Evolutionary conservation across 1,140 invertebrate genomes (phyloP).

Genomic region (Drosophila chauvacae): DNA sequence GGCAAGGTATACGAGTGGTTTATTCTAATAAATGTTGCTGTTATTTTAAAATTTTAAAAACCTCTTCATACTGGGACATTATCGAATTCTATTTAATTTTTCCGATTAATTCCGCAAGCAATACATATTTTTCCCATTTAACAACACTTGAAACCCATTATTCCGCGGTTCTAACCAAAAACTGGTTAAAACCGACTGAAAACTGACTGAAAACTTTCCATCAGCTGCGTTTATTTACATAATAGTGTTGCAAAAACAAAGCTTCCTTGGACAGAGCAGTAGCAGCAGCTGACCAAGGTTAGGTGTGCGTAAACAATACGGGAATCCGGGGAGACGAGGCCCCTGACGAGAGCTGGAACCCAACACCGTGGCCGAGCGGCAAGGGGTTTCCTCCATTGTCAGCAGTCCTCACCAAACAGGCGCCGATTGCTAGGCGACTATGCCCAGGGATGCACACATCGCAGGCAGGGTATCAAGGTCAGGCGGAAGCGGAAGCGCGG

Average conservation of each 20-base stretch:
- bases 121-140: not conserved
- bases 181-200: conserved; percentile 15
- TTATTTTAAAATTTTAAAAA: not conserved
- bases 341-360: conserved; percentile 1
- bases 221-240: conserved; percentile 62
- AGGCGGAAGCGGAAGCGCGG: conserved; percentile 14
- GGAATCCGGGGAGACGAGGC: conserved; percentile 1
- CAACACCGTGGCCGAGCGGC: conserved; percentile 3
- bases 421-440: conserved; percentile 21
- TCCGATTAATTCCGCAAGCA: not conserved
- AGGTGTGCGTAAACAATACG: conserved; percentile 49
- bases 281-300: conserved; percentile 28
- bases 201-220: conserved; percentile 42
- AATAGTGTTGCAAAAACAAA: conserved; percentile 43
- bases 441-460: conserved; percentile 1
- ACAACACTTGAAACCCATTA: conserved; percentile 6
- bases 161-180: not conserved
- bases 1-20: not conserved
- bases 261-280: conserved; percentile 6
- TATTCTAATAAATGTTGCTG: not conserved
- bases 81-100: not conserved
- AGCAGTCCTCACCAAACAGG: conserved; percentile 9
- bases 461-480: conserved; percentile 33
- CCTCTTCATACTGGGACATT: not conserved
- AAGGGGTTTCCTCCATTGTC: not conserved